A percentile compares a stretch with the other conserved stretches of the same genome.
Conservation (phyloP, 2,888 invertebrate species). For the Epiblema foenella region DNA sequence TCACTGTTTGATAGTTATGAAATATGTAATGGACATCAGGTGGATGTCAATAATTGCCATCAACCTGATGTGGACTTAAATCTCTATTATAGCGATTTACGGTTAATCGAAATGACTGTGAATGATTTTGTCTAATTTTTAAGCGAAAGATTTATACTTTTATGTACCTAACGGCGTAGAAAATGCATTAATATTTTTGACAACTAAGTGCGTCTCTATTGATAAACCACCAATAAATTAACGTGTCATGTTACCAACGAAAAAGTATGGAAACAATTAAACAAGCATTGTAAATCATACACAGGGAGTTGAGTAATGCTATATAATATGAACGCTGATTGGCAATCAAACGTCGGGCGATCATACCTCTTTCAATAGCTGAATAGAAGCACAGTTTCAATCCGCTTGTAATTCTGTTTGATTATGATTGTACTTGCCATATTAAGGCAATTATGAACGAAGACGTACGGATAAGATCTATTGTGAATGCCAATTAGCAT, state of each 20-base stretch:
- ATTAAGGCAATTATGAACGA: constrained; percentile 76
- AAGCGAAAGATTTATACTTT: background rate
- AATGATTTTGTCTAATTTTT: too few relatives aligned
- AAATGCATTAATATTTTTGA: background rate
- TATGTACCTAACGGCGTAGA: background rate
- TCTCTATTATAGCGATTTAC: background rate
- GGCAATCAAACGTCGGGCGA: constrained; percentile 60
- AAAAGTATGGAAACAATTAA: constrained; percentile 65
- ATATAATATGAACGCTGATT: constrained; percentile 64
- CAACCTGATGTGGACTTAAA: too few relatives aligned
- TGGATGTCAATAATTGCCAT: background rate
- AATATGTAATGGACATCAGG: background rate
- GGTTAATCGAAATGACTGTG: background rate
- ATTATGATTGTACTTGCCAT: constrained; percentile 74
- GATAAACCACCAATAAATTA: constrained; percentile 16
- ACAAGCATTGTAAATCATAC: constrained; percentile 58
- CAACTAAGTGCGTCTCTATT: background rate
- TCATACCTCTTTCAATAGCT: constrained; percentile 57
- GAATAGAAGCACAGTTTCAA: constrained; percentile 67
- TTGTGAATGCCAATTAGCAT: constrained; percentile 70
- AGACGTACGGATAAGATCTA: constrained; percentile 64
- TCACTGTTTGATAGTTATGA: constrained; percentile 23
- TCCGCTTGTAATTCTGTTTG: constrained; percentile 75
- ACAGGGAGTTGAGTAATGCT: constrained; percentile 51
- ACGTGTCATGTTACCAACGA: constrained; percentile 30